These are phyloP conservation scores for Clivina fossor DNA, from an alignment of 2,888 invertebrate genomes.

Conservation along the genomic window DNA sequence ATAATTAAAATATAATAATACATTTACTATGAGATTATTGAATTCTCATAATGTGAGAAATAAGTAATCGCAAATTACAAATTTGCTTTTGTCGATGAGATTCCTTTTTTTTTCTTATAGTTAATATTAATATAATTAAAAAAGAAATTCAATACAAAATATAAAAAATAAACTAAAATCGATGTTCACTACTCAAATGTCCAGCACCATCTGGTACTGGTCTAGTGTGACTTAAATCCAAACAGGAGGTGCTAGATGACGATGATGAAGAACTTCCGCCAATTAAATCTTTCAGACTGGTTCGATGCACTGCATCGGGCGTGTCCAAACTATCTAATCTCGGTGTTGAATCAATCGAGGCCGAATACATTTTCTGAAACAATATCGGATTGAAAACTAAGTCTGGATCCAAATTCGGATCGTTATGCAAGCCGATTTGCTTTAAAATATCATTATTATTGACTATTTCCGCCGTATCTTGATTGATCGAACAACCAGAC, in stretches of 20 bases:
- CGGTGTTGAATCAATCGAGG: conserved; percentile 31
- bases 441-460: conserved; percentile 33
- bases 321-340: conserved; percentile 30
- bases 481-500: conserved; percentile 49
- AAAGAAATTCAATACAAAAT: conserved; percentile 1
- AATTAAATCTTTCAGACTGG: conserved; percentile 18
- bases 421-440: conserved; percentile 35
- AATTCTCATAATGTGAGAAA: too few relatives aligned
- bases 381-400: conserved; percentile 49
- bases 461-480: conserved; percentile 34
- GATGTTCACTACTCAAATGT: conserved; percentile 21
- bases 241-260: conserved; percentile 27
- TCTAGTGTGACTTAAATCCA: conserved; percentile 26
- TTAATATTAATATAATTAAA: conserved; percentile 4
- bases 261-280: conserved; percentile 33
- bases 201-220: conserved; percentile 44
- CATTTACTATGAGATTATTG: too few relatives aligned
- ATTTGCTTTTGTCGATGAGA: not conserved
- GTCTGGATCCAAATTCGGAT: conserved; percentile 40
- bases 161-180: conserved; percentile 7
- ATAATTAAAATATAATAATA: too few relatives aligned
- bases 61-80: not conserved
- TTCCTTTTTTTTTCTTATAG: conserved; percentile 2
- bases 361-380: conserved; percentile 46
- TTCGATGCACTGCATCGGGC: conserved; percentile 16